phyloP scores from a whole-genome alignment of 2,888 invertebrate species.

The Teinopalpus imperialis region DNA sequence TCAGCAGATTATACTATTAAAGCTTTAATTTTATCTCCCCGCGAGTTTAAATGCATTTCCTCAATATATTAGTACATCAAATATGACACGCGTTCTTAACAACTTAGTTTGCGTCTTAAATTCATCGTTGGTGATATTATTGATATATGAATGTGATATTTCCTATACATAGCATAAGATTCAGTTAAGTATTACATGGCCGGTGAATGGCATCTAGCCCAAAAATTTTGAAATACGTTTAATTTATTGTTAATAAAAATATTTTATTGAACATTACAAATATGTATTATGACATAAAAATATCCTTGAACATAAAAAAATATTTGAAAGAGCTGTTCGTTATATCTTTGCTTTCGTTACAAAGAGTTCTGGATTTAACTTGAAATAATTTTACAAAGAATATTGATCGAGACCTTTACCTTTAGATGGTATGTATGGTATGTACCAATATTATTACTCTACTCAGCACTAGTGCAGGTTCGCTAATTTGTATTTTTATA shows the following conservation, averaged over 20 bases:
- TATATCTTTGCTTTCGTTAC: no score
- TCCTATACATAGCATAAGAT: not conserved
- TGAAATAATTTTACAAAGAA: no score
- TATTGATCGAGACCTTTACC: no score
- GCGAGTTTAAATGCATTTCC: no score
- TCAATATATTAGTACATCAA: no score
- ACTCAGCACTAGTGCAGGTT: no score
- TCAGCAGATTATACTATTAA: no score
- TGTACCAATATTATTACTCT: no score
- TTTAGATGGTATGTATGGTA: no score
- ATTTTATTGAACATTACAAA: not conserved
- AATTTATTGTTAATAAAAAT: slow-evolving; percentile 9
- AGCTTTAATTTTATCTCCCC: no score
- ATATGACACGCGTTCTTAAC: not conserved
- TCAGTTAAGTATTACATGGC: slow-evolving; percentile 11
- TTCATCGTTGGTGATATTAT: slow-evolving; percentile 10
- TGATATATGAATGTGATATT: not conserved
- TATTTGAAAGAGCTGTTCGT: slow-evolving; percentile 10
- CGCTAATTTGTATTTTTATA: no score
- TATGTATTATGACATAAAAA: no score
- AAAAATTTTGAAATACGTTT: not conserved
- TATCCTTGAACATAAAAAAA: slow-evolving; percentile 9
- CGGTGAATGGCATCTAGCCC: slow-evolving; percentile 8
- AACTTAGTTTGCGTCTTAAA: not conserved
- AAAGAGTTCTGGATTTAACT: not conserved